Conservation (phyloP, 2,113 vertebrate genomes). For the Meles meles region DNA sequence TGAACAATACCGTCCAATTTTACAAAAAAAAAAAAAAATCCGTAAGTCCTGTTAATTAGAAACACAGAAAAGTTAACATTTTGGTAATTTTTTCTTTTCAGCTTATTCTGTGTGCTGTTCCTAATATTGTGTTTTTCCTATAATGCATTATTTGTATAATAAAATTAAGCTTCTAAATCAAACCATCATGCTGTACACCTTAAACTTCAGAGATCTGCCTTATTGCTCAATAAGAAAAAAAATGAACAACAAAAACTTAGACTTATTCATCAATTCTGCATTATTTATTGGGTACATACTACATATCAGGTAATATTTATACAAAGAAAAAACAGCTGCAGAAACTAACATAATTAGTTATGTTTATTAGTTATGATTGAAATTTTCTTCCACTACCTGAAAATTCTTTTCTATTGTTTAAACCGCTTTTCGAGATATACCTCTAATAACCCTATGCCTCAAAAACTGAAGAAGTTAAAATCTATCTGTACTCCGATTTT, state of each 20-base stretch:
- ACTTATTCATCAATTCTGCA: background rate
- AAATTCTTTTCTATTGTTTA: background rate
- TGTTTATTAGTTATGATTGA: too few relatives aligned
- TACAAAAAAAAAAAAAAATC: too few relatives aligned
- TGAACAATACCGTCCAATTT: background rate
- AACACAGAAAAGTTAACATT: background rate
- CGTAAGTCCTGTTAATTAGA: background rate
- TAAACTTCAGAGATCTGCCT: background rate
- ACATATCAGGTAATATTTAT: background rate
- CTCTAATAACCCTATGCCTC: background rate
- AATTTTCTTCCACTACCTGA: slow-evolving; percentile 1
- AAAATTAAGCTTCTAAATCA: background rate
- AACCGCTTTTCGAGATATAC: slow-evolving; percentile 19
- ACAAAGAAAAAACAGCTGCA: background rate
- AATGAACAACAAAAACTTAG: background rate
- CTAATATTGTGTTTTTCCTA: background rate
- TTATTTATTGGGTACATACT: background rate
- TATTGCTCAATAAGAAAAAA: background rate
- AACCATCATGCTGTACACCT: background rate
- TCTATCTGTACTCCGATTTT: background rate
- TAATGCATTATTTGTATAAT: background rate
- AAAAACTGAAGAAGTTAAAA: background rate
- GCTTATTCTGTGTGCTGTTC: background rate
- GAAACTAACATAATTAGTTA: background rate
- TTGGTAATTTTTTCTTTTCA: background rate